Conservation (phyloP, 2,113 vertebrate genomes). For the Setophaga kirtlandii region DNA sequence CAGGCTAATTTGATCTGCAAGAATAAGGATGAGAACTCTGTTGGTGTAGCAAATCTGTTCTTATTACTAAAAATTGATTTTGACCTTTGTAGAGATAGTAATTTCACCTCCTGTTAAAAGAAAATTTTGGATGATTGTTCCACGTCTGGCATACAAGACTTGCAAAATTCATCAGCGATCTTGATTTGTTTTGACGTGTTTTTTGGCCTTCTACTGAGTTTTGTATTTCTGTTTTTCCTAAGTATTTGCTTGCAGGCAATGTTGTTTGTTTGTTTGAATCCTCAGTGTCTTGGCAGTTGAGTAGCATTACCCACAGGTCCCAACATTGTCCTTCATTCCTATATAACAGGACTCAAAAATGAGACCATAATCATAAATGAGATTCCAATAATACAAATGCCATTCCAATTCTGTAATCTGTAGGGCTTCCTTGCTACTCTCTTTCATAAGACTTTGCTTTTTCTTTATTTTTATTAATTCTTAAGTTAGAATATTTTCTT, state of each 20-base stretch:
- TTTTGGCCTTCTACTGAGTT: background rate
- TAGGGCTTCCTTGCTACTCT: background rate
- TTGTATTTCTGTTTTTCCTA: background rate
- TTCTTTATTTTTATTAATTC: background rate
- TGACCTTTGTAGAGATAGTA: background rate
- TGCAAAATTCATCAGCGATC: background rate
- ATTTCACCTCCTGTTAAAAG: background rate
- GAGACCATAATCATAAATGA: background rate
- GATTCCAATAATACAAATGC: background rate
- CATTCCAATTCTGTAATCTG: background rate
- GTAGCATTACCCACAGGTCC: background rate
- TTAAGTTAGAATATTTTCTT: background rate
- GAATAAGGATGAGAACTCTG: background rate
- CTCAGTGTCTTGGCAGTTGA: background rate
- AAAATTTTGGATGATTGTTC: background rate
- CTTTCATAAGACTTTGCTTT: background rate
- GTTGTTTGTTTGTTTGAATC: background rate
- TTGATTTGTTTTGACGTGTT: background rate
- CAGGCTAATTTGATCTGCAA: background rate
- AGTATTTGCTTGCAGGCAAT: background rate
- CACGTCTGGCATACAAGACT: background rate
- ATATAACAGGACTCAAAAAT: background rate
- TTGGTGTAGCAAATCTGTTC: background rate
- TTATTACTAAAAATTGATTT: slow-evolving; percentile 5
- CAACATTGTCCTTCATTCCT: background rate